Conservation (phyloP, 2,888 invertebrate genomes). For the Chesias legatella region DNA sequence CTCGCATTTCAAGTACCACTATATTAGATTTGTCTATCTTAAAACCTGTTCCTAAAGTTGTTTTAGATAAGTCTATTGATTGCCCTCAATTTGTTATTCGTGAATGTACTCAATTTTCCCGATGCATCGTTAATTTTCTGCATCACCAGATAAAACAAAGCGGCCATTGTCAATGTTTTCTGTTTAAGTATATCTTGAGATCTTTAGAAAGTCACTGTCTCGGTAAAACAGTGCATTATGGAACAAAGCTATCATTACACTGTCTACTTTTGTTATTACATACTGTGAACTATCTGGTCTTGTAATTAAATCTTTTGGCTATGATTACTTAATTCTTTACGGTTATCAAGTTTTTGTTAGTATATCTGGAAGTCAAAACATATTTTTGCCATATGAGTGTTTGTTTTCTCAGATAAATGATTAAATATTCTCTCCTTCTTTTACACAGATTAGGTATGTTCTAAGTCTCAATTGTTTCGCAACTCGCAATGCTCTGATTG, state of each 20-base stretch:
- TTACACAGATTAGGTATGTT: constrained; percentile 64
- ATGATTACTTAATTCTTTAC: constrained; percentile 2
- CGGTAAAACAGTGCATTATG: constrained; percentile 21
- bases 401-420: constrained; percentile 33
- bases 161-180: constrained; percentile 29
- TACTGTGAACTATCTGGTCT: constrained; percentile 4
- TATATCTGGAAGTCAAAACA: too few species aligned
- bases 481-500: constrained; percentile 75
- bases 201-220: constrained; percentile 29
- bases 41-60: constrained; percentile 10
- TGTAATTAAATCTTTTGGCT: constrained; percentile 13
- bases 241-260: constrained; percentile 18
- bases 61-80: constrained; percentile 5
- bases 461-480: constrained; percentile 68
- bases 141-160: constrained; percentile 27
- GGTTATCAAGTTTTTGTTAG: constrained; percentile 10
- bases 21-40: constrained; percentile 2
- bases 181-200: constrained; percentile 20
- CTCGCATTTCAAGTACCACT: constrained; percentile 8
- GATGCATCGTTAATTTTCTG: constrained; percentile 18
- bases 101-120: background rate
- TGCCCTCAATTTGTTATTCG: background rate
- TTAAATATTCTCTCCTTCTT: constrained; percentile 55
- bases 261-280: constrained; percentile 11
- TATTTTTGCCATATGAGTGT: too few species aligned